Base-by-base conservation (phyloP, 2,113 vertebrate genomes). In the Pseudolaguvia tuberculata region DNA sequence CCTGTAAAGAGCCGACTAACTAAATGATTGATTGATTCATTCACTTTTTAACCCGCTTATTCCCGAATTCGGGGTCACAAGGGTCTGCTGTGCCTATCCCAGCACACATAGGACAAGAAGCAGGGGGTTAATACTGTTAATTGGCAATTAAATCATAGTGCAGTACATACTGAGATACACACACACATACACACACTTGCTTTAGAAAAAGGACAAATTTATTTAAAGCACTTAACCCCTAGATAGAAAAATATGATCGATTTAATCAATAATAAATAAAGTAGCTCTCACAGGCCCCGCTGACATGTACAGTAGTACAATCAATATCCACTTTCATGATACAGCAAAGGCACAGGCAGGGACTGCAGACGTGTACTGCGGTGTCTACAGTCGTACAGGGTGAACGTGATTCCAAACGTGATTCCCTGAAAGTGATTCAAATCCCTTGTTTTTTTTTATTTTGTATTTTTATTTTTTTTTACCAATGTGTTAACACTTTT, bases 191-290 rank as follows among this genome's bases (percentile, higher is more conserved):
- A 21, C 42, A 50, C 29, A 15, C 29, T 55, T 56, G 52, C 68
- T 29, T 82, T 87, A 85, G 75, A 84, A 90, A 90, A 89, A 89
- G 87, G 85, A 85, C 83, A 86, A 82, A 84, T 92, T 91, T 91
- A 91, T 92, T 91, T 90, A 88, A 91, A 91, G 90, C 89, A 90
- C 85, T 84, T 81, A 72, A 81, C 80, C 75, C 81, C 81, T 87
- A 89, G 85, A 90, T 92, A 91, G 84, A 92, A 92, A 92, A 92
- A 92, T 92, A 92, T 90, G 90, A 90, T 89, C 85, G 86, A 90
- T 90, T 86, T 88, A 85, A 90, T 90, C 86, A 84, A 88, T 90
- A 91, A 90, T 91, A 92, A 91, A 91, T 90, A 92, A 84, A 88
- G 83, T 72, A 85, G 85, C 88, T 85, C 80, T 83, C 69, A 75